Evolutionary conservation across 2,113 vertebrate species (phyloP).

Genomic region (Fulica atra): DNA sequence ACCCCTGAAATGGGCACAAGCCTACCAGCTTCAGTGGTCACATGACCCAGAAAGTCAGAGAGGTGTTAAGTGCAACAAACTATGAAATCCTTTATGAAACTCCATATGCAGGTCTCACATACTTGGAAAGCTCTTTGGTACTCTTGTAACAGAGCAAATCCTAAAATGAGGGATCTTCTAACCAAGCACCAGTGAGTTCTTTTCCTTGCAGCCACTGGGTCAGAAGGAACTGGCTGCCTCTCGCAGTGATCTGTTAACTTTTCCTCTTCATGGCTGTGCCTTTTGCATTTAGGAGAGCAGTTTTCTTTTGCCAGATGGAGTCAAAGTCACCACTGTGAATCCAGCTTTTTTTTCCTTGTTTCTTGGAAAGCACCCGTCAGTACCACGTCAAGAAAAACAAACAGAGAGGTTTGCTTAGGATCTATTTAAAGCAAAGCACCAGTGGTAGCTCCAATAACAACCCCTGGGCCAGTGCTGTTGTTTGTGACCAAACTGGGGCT

Average conservation of each 20-base stretch:
- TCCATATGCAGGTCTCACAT: background rate
- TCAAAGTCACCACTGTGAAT: slow-evolving; percentile 67
- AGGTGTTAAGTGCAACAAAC: background rate
- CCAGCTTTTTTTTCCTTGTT: slow-evolving; percentile 57
- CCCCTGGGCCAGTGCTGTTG: background rate
- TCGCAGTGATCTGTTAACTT: slow-evolving; percentile 6
- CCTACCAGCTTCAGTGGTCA: background rate
- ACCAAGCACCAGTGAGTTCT: background rate
- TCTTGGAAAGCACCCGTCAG: slow-evolving; percentile 79
- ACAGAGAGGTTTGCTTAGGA: slow-evolving; percentile 65
- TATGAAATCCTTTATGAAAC: background rate
- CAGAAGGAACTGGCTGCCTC: slow-evolving; percentile 22
- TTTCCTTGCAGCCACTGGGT: background rate
- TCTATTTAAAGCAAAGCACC: slow-evolving; percentile 71
- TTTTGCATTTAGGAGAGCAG: slow-evolving; percentile 41
- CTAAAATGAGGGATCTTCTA: background rate
- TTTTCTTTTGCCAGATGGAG: slow-evolving; percentile 47
- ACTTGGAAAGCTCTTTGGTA: background rate
- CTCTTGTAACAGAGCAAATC: background rate
- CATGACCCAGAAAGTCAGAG: background rate
- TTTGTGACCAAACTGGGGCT: slow-evolving; percentile 36
- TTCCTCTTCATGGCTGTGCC: background rate
- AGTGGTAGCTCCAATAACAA: slow-evolving; percentile 62
- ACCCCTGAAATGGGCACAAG: rapidly evolving
- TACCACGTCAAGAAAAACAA: slow-evolving; percentile 79